Base-by-base conservation (phyloP, 1,140 invertebrate genomes). In the Drosophila busckii region DNA sequence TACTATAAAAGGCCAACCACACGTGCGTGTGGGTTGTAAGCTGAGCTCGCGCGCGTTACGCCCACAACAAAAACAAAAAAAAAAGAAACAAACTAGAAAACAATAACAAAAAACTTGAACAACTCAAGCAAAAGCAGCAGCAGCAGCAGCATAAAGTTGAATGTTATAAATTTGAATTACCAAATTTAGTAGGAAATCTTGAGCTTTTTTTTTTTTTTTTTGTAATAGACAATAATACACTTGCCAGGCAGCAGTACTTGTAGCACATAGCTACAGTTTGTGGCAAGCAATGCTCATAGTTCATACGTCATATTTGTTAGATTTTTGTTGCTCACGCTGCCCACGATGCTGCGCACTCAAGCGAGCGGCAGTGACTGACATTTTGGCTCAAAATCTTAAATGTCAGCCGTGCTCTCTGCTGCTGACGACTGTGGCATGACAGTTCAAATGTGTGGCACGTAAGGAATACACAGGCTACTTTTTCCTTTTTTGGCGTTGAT, bases 81-180 rank as follows among this genome's bases (percentile, higher is more conserved):
- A 23, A 50, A 45, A 67, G 38, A 50, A 58, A 67, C 54, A 66
- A 53, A 48, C 40, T 53, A 59, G 49, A 55, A 68, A 70, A 67
- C 68, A 65, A 75, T 69, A 73, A 82, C 52, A 82, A 58, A 65
- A 80, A 82, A 75, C 64, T 80, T 64, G n/a, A n/a, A n/a, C 53
- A 80, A 80, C 73, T 78, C 73, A 78, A 53, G 70, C 70, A 54
- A 60, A 65, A 78, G 52, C 69, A 67, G 58, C 45, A 69, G 56
- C 40, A 44, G 15, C 20, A 52, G 58, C 42, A 61, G 38, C 67
- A 54, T 44, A 66, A 82, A 65, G 50, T 58, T 82, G 52, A 82
- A n/a, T n/a, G n/a, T n/a, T 82, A 70, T 82, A 82, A 82, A 82
- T 82, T 80, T 82, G 70, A 49, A 70, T 64, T 75, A 75, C 75